These are phyloP conservation scores for Pituophis catenifer DNA, from an alignment of 2,113 vertebrate genomes.

Conservation along the genomic window DNA sequence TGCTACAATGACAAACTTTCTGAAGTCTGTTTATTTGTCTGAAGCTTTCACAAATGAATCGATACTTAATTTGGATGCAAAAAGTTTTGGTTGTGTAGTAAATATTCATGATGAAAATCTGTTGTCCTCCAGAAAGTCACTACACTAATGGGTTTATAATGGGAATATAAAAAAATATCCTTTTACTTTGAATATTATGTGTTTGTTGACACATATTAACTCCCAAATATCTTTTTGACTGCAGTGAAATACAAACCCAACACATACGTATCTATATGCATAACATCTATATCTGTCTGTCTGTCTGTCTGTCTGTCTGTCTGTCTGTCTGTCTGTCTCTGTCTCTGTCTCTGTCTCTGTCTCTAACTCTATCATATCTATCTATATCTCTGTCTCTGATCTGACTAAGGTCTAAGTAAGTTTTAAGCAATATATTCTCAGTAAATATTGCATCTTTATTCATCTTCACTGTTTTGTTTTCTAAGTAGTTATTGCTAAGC, in stretches of 20 bases:
- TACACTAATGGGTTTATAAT: not conserved
- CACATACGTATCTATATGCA: not conserved
- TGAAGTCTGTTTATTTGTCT: constrained; percentile 66
- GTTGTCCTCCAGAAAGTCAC: constrained; percentile 48
- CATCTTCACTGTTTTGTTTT: not conserved
- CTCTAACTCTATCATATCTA: too few species aligned
- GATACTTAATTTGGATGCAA: constrained; percentile 68
- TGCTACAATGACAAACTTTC: constrained; percentile 65
- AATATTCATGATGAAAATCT: constrained; percentile 62
- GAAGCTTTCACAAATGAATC: constrained; percentile 65
- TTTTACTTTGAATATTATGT: not conserved
- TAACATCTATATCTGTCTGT: too few species aligned
- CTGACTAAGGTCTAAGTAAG: too few species aligned
- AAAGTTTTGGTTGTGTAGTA: constrained; percentile 52
- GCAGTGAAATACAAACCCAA: not conserved
- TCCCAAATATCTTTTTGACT: not conserved
- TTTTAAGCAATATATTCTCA: not conserved
- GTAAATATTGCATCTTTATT: not conserved
- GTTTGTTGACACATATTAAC: not conserved
- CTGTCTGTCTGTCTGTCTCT: too few species aligned
- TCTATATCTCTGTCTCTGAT: too few species aligned
- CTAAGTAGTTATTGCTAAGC: not conserved
- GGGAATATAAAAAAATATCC: not conserved
- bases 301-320: too few species aligned
- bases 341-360: too few species aligned